phyloP scores from a whole-genome alignment of 2,113 vertebrate species.

The Rhea americana region DNA sequence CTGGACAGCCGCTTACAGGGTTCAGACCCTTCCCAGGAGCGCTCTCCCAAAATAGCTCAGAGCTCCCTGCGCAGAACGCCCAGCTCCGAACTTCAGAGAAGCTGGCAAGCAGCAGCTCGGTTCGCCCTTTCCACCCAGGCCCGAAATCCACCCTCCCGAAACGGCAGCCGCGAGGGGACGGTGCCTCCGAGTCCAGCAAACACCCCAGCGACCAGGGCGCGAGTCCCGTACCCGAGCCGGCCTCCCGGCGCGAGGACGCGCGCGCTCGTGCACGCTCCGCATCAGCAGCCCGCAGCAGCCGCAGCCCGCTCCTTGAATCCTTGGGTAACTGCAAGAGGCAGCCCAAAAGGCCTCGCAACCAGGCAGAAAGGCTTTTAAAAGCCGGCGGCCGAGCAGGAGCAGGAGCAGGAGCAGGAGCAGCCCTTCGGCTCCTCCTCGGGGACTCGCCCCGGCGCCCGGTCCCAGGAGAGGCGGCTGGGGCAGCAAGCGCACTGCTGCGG shows the following conservation, averaged over 20 bases:
- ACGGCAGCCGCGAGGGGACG: background rate
- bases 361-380: background rate
- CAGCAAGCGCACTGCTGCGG: too few species aligned
- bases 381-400: too few species aligned
- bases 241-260: too few species aligned
- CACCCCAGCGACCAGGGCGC: background rate
- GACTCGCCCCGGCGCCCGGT: too few species aligned
- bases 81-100: fast-evolving
- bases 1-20: fast-evolving
- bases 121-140: background rate
- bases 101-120: fast-evolving
- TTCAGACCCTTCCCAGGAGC: background rate
- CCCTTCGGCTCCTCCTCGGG: background rate
- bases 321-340: fast-evolving
- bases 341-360: fast-evolving
- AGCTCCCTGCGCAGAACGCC: background rate
- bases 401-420: too few species aligned
- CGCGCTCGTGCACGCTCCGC: too few species aligned
- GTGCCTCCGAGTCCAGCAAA: background rate
- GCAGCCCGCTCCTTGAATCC: background rate
- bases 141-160: background rate
- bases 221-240: too few species aligned
- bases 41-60: background rate
- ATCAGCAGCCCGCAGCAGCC: fast-evolving
- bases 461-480: too few species aligned